Evolutionary conservation across 2,797 vertebrate genomes (phyloP).

Genomic region (Enteromius argenteus): DNA sequence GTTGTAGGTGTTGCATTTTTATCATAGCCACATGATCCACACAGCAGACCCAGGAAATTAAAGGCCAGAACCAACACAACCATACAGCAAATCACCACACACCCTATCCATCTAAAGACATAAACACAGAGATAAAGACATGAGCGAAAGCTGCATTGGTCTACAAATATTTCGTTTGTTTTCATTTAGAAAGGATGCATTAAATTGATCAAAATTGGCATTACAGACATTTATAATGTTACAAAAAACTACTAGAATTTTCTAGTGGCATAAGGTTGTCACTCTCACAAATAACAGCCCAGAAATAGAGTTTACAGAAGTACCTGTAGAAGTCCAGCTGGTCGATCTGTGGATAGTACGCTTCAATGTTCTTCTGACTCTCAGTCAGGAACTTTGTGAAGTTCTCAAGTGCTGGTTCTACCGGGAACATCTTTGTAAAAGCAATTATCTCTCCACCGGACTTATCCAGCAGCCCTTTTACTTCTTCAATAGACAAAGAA

Average conservation of each 20-base stretch:
- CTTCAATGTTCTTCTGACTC: slow-evolving; percentile 79
- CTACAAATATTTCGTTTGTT: neutral
- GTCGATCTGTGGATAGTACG: slow-evolving; percentile 83
- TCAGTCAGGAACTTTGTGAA: slow-evolving; percentile 82
- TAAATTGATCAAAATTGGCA: neutral
- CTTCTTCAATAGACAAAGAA: slow-evolving; percentile 73
- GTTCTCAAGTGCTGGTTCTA: slow-evolving; percentile 81
- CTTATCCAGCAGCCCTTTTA: slow-evolving; percentile 86
- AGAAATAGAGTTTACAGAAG: neutral
- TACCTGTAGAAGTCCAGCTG: slow-evolving; percentile 94
- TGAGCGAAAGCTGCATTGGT: neutral
- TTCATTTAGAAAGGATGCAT: neutral
- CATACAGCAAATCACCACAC: slow-evolving; percentile 85
- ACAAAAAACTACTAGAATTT: neutral
- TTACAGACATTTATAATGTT: neutral
- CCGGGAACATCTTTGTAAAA: slow-evolving; percentile 81
- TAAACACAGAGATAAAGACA: slow-evolving; percentile 20
- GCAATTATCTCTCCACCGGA: slow-evolving; percentile 80
- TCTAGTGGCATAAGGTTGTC: neutral
- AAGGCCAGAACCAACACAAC: slow-evolving; percentile 88
- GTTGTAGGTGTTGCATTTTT: slow-evolving; percentile 89
- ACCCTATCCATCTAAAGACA: slow-evolving; percentile 86
- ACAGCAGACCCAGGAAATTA: slow-evolving; percentile 88
- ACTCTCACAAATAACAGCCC: neutral
- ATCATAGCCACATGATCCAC: slow-evolving; percentile 89